Evolutionary conservation across 1,140 invertebrate species (phyloP).

Genomic region (Aphelenchoides besseyi): DNA sequence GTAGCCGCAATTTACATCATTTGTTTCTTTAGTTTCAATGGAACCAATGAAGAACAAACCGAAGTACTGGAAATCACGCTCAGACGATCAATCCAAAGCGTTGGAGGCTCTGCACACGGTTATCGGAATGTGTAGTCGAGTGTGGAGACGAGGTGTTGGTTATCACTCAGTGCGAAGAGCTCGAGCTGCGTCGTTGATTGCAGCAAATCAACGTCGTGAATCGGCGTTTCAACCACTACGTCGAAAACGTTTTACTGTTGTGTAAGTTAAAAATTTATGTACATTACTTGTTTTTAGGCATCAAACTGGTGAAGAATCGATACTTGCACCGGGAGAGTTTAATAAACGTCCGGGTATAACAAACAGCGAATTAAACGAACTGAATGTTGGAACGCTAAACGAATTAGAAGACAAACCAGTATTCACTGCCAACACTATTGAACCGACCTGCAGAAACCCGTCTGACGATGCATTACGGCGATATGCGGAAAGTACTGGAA

Average conservation of each 20-base stretch:
- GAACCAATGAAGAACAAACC: neutral
- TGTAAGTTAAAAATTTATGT: neutral
- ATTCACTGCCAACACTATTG: neutral
- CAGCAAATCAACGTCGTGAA: neutral
- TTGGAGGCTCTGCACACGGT: neutral
- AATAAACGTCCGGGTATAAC: neutral
- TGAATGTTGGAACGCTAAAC: neutral
- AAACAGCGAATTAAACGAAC: neutral
- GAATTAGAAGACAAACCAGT: neutral
- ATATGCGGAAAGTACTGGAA: slow-evolving; percentile 5
- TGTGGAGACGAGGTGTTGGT: neutral
- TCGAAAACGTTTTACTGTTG: slow-evolving; percentile 14
- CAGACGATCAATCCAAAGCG: slow-evolving; percentile 1
- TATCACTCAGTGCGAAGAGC: slow-evolving; percentile 9
- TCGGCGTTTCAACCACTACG: slow-evolving; percentile 1
- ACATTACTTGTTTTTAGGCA: neutral
- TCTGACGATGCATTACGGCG: neutral
- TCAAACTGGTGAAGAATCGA: neutral
- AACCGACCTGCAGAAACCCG: neutral
- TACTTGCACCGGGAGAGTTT: neutral
- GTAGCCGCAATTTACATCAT: too few relatives aligned
- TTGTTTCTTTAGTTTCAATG: neutral
- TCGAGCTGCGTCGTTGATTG: slow-evolving; percentile 7
- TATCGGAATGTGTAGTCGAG: slow-evolving; percentile 5
- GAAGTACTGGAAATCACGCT: neutral